Conservation (phyloP, 2,113 vertebrate species). For the Epinephelus fuscoguttatus region DNA sequence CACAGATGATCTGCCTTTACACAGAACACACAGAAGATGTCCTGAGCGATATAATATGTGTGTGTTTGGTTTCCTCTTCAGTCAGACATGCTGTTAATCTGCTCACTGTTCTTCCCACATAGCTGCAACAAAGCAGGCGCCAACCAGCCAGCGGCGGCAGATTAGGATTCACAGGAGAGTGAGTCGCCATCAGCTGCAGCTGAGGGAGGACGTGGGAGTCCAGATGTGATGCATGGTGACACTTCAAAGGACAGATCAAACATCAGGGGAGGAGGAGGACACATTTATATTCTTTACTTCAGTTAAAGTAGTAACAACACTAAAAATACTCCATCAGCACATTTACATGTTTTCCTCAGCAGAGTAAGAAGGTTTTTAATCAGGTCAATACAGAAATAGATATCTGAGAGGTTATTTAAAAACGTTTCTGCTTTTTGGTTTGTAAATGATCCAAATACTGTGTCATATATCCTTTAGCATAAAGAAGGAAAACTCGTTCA, state of each 20-base stretch:
- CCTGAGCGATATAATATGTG: neutral
- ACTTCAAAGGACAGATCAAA: neutral
- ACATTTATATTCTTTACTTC: neutral
- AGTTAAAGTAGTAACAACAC: neutral
- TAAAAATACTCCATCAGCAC: neutral
- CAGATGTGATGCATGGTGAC: neutral
- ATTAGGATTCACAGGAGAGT: conserved; percentile 10
- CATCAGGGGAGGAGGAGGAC: neutral
- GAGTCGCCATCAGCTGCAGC: neutral
- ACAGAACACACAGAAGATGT: neutral
- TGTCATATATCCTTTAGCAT: no score
- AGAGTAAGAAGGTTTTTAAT: neutral
- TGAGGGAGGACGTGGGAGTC: conserved; percentile 1
- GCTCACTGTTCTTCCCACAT: conserved; percentile 6
- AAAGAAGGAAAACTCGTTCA: no score
- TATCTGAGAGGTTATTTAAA: no score
- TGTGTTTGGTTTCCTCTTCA: neutral
- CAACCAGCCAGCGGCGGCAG: conserved; percentile 13
- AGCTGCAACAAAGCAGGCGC: conserved; percentile 3
- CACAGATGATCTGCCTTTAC: neutral
- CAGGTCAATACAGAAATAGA: no score
- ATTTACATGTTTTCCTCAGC: neutral
- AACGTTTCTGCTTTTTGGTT: no score
- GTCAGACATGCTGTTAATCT: neutral
- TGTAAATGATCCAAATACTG: no score